These are phyloP conservation scores for Sebastes trivittatus DNA, from an alignment of 2,797 vertebrate genomes.

Conservation along the genomic window DNA sequence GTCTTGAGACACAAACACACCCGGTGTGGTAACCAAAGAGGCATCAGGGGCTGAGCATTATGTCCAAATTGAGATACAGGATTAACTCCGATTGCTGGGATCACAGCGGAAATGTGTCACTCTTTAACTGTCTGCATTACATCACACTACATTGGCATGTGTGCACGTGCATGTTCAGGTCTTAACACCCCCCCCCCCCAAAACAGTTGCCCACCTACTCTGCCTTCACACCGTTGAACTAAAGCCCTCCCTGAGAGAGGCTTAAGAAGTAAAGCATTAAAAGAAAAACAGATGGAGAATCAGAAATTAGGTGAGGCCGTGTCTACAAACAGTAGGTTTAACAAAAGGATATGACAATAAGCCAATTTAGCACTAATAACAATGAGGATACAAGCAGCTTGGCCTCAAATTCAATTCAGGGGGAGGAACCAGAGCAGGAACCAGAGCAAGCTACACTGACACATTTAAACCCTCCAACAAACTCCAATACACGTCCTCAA, in stretches of 20 bases:
- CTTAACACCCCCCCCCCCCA: neutral
- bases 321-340: constrained; percentile 35
- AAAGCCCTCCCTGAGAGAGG: constrained; percentile 20
- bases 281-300: constrained; percentile 47
- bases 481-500: neutral
- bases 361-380: constrained; percentile 34
- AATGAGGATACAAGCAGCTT: constrained; percentile 7
- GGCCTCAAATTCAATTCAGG: neutral
- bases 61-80: constrained; percentile 49
- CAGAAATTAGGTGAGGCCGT: constrained; percentile 28
- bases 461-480: neutral
- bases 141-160: constrained; percentile 31
- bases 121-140: constrained; percentile 54
- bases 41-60: constrained; percentile 33
- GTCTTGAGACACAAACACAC: neutral
- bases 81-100: constrained; percentile 62
- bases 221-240: neutral
- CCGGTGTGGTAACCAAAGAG: neutral
- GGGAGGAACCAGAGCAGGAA: neutral
- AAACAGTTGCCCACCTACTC: constrained; percentile 1
- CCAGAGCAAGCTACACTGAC: neutral
- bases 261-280: constrained; percentile 44
- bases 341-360: constrained; percentile 42
- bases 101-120: constrained; percentile 57
- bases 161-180: neutral